Evolutionary conservation across 2,888 invertebrate genomes (phyloP).

Genomic region (Lepidonotus clava): DNA sequence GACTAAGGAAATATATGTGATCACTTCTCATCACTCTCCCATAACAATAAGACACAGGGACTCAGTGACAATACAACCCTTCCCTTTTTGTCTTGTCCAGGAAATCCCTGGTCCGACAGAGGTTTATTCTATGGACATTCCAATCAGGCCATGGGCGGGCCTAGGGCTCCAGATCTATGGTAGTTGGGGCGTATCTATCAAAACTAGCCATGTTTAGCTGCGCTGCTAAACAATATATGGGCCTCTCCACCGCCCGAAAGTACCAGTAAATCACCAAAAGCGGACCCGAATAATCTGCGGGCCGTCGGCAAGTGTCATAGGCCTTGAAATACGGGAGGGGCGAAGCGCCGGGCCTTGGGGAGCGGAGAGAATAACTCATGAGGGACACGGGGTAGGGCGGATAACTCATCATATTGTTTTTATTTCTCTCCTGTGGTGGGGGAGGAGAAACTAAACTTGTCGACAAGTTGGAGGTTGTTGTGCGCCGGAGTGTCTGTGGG

Average conservation of each 20-base stretch:
- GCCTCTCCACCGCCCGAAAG: background rate
- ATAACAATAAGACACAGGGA: background rate
- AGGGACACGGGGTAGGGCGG: too few relatives aligned
- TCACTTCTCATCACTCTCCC: background rate
- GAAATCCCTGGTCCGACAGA: constrained; percentile 40
- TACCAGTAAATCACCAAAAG: constrained; percentile 48
- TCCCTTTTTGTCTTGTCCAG: background rate
- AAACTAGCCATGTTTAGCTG: constrained; percentile 19
- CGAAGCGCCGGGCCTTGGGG: background rate
- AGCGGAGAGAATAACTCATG: too few relatives aligned
- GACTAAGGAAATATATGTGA: too few relatives aligned
- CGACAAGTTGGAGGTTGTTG: too few relatives aligned
- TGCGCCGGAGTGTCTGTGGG: too few relatives aligned
- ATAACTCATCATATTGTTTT: constrained; percentile 34
- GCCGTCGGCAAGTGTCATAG: constrained; percentile 4
- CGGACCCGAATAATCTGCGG: constrained; percentile 44
- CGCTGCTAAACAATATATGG: constrained; percentile 50
- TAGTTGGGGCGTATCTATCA: background rate
- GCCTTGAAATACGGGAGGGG: constrained; percentile 22
- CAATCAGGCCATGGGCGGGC: background rate
- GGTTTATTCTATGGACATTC: constrained; percentile 52
- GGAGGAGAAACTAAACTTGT: too few relatives aligned
- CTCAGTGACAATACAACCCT: constrained; percentile 37
- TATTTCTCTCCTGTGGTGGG: too few relatives aligned
- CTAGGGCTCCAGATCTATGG: background rate